phyloP scores from a whole-genome alignment of 2,113 vertebrate species.

The Reinhardtius hippoglossoides region DNA sequence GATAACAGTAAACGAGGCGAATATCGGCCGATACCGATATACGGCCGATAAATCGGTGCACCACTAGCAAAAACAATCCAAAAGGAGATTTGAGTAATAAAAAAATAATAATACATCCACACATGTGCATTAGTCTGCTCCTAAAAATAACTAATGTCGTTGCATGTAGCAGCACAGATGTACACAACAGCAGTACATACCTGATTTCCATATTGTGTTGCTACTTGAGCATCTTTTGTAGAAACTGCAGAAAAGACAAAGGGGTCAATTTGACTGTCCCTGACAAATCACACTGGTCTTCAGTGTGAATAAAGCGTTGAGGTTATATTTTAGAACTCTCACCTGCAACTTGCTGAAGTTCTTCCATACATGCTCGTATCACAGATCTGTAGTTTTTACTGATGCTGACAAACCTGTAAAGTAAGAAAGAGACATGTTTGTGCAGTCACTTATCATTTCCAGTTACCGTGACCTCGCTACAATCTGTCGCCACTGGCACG shows the following conservation, averaged over 20 bases:
- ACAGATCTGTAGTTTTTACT: slow-evolving; percentile 98
- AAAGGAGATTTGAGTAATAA: neutral
- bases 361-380: slow-evolving; percentile 95
- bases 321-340: slow-evolving; percentile 17
- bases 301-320: neutral
- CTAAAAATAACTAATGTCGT: too few species aligned
- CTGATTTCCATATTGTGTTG: slow-evolving; percentile 88
- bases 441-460: neutral
- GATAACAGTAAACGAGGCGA: too few species aligned
- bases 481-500: too few species aligned
- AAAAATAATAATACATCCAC: neutral
- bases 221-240: slow-evolving; percentile 78
- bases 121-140: too few species aligned
- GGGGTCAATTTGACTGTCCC: neutral
- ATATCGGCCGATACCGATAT: too few species aligned
- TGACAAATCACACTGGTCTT: neutral
- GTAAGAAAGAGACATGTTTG: slow-evolving; percentile 18
- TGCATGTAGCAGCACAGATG: neutral
- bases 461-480: neutral
- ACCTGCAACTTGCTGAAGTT: slow-evolving; percentile 92
- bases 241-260: slow-evolving; percentile 82
- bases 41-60: too few species aligned
- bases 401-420: slow-evolving; percentile 90
- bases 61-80: too few species aligned
- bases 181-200: slow-evolving; percentile 68